These are phyloP conservation scores for Mystacornis crossleyi DNA, from an alignment of 2,113 vertebrate genomes.

Conservation along the genomic window DNA sequence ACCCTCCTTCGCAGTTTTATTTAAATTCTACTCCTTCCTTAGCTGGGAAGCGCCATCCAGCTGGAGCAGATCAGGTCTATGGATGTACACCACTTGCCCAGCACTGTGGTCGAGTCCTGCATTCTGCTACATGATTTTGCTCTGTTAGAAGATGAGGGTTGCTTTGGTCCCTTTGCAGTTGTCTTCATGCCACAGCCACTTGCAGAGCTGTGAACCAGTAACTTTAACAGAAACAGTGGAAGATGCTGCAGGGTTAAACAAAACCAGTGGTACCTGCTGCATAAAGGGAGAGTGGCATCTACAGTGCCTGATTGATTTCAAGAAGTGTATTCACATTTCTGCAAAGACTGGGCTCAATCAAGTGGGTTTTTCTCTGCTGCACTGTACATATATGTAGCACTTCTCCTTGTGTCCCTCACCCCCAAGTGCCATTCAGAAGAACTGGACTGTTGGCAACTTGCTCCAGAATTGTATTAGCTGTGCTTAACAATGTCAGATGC, in stretches of 20 bases:
- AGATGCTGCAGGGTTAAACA: background rate
- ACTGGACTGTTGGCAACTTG: background rate
- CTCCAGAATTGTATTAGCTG: background rate
- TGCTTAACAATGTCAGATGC: background rate
- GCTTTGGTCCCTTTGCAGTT: background rate
- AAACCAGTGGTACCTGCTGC: background rate
- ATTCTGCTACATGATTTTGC: accelerated
- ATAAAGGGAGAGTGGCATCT: background rate
- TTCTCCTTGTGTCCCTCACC: background rate
- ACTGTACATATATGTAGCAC: background rate
- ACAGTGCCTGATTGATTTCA: background rate
- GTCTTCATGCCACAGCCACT: accelerated
- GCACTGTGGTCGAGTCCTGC: background rate
- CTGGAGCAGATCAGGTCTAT: background rate
- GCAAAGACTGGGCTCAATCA: background rate
- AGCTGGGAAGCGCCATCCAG: background rate
- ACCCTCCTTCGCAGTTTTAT: background rate
- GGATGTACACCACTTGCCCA: accelerated
- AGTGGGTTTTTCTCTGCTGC: background rate
- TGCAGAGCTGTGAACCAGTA: background rate
- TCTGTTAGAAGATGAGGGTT: background rate
- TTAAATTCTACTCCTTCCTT: background rate
- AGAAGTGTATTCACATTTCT: background rate
- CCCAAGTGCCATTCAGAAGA: background rate
- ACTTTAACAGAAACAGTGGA: background rate